These are phyloP conservation scores for Phenganax stokvisi DNA, from an alignment of 92 coral and sea anemone species.

Conservation along the genomic window DNA sequence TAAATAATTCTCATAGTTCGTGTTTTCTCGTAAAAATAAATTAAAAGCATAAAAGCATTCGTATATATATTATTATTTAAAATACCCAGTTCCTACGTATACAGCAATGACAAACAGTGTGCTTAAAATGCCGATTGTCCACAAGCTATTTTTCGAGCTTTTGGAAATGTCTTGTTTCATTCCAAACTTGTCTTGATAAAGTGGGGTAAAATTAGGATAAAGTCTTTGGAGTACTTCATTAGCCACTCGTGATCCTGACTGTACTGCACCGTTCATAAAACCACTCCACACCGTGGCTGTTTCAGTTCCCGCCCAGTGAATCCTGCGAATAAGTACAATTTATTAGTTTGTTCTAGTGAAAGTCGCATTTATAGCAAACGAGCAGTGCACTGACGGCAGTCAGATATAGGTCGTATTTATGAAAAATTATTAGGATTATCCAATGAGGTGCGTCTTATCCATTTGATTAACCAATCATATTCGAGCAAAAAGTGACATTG, in stretches of 20 bases:
- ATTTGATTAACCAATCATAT: too few relatives aligned
- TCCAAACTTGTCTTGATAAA: not conserved
- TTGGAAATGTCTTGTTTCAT: not conserved
- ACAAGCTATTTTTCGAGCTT: not conserved
- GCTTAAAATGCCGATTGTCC: constrained; percentile 18
- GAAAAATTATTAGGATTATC: too few relatives aligned
- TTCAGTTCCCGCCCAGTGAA: constrained; percentile 95
- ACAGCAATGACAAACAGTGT: not conserved
- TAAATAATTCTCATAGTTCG: too few relatives aligned
- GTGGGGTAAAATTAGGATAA: constrained; percentile 17
- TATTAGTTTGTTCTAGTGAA: not conserved
- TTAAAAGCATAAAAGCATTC: too few relatives aligned
- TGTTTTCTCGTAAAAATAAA: too few relatives aligned
- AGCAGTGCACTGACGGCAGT: too few relatives aligned
- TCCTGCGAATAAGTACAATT: constrained; percentile 40
- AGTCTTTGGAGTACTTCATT: constrained; percentile 57
- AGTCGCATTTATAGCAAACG: too few relatives aligned
- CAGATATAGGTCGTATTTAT: too few relatives aligned
- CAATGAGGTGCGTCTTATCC: too few relatives aligned
- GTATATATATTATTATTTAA: too few relatives aligned
- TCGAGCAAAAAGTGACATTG: too few relatives aligned
- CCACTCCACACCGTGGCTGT: constrained; percentile 72
- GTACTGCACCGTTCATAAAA: constrained; percentile 89
- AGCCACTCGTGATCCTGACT: constrained; percentile 78
- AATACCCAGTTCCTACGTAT: not conserved